A percentile compares a stretch with the other conserved stretches of the same genome.
These are phyloP conservation scores for Phyllostomus discolor DNA, from an alignment of 2,113 vertebrate species.

Conservation along the genomic window DNA sequence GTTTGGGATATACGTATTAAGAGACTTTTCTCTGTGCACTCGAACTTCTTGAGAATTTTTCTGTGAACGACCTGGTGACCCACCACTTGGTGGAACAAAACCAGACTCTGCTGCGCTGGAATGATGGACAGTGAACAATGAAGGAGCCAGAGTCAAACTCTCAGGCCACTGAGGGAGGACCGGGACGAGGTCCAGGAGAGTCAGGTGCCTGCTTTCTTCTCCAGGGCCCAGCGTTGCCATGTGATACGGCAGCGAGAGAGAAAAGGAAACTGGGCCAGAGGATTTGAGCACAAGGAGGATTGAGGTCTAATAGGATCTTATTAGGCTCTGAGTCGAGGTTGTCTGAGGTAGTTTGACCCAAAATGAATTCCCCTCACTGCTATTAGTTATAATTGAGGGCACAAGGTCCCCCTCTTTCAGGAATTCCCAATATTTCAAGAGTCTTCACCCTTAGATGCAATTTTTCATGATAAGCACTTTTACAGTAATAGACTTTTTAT, in stretches of 20 bases:
- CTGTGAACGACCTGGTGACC: not conserved
- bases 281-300: conserved; percentile 32
- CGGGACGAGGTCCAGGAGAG: not conserved
- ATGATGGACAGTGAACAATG: not conserved
- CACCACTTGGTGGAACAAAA: not conserved
- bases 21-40: not conserved
- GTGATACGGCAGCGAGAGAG: not conserved
- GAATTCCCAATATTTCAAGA: conserved; percentile 49
- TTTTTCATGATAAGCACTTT: conserved; percentile 51
- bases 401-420: not conserved
- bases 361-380: not conserved
- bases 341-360: conserved; percentile 23
- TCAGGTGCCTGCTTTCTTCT: not conserved
- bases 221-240: not conserved
- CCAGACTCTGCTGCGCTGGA: not conserved
- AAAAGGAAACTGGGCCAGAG: not conserved
- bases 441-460: conserved; percentile 20
- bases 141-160: not conserved
- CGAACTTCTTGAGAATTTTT: not conserved
- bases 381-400: conserved; percentile 58
- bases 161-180: not conserved
- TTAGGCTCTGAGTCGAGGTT: conserved; percentile 31
- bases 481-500: conserved; percentile 43
- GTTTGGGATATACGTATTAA: not conserved
- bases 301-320: conserved; percentile 48